phyloP scores from a whole-genome alignment of 2,113 vertebrate genomes.

The Pelecanus crispus region DNA sequence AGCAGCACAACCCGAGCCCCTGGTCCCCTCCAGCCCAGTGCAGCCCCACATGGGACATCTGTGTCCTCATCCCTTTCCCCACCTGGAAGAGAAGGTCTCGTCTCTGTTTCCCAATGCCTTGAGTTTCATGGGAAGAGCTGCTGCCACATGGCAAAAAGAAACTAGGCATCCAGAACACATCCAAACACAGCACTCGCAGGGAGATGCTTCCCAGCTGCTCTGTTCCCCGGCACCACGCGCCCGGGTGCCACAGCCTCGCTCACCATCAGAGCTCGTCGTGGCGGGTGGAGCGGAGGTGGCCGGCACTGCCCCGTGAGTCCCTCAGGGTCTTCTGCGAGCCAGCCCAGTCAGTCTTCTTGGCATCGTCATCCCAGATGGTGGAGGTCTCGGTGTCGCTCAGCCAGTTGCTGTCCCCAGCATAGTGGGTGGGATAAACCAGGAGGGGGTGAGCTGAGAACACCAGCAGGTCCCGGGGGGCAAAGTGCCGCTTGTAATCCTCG shows the following conservation, averaged over 20 bases:
- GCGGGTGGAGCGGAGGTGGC: conserved; percentile 45
- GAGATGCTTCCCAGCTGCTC: background rate
- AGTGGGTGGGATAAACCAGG: conserved; percentile 90
- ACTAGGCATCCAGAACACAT: background rate
- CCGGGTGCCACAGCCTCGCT: accelerated
- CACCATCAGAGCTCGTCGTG: conserved; percentile 84
- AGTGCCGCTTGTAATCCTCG: conserved; percentile 87
- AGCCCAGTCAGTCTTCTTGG: conserved; percentile 83
- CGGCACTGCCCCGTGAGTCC: conserved; percentile 34
- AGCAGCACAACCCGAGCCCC: background rate
- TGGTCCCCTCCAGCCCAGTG: background rate
- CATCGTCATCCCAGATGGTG: conserved; percentile 91
- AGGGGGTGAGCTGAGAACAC: conserved; percentile 86
- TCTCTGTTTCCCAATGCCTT: background rate
- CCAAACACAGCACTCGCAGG: accelerated
- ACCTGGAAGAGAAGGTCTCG: background rate
- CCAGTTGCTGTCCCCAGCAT: conserved; percentile 87
- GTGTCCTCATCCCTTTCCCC: background rate
- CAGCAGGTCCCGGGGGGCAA: conserved; percentile 81
- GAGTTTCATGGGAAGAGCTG: background rate
- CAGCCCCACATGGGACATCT: background rate
- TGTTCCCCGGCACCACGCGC: background rate
- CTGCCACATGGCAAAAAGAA: background rate
- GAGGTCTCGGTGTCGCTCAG: conserved; percentile 96
- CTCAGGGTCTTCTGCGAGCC: conserved; percentile 90